These are phyloP conservation scores for Nycticryphes semicollaris DNA, from an alignment of 2,113 vertebrate species.

Conservation along the genomic window DNA sequence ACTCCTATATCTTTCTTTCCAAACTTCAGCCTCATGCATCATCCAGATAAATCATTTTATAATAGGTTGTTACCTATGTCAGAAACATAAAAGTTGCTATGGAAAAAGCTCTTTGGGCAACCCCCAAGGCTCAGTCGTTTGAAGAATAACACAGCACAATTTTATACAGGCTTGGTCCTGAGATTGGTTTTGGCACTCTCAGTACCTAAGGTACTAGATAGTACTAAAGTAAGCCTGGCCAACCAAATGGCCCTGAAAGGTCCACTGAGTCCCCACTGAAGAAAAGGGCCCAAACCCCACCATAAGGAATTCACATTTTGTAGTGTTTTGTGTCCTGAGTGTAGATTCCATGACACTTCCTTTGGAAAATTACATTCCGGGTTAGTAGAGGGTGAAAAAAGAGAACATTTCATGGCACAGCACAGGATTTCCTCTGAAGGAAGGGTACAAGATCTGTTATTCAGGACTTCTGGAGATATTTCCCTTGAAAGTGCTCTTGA, in stretches of 20 bases:
- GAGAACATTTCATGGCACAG: neutral
- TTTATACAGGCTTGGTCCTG: neutral
- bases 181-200: neutral
- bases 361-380: neutral
- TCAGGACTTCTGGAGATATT: neutral
- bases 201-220: neutral
- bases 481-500: neutral
- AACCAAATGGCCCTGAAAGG: neutral
- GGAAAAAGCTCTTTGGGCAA: neutral
- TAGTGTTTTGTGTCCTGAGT: neutral
- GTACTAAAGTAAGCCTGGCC: neutral
- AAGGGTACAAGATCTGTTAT: neutral
- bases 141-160: neutral
- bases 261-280: neutral
- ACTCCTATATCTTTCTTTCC: neutral
- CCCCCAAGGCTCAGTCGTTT: neutral
- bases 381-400: neutral
- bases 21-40: neutral
- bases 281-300: neutral
- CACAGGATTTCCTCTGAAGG: neutral
- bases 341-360: neutral
- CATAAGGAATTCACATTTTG: neutral
- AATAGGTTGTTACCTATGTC: neutral
- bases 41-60: neutral
- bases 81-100: neutral